Conservation (phyloP, 1,140 invertebrate genomes). For the Lasaia peninsularis region DNA sequence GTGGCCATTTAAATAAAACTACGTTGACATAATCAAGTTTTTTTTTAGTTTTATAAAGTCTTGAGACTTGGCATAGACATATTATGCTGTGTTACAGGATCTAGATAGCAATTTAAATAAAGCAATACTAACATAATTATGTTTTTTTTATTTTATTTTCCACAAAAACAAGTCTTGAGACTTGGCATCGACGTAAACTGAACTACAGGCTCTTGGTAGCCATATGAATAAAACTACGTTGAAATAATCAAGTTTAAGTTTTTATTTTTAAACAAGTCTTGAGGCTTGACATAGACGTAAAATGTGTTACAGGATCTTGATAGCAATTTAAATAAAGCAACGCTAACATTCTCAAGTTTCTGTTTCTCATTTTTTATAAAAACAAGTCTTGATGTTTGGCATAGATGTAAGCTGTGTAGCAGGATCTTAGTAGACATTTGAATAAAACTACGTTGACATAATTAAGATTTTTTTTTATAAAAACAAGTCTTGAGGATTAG, state of each 20-base stretch:
- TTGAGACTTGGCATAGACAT: not conserved
- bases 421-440: conserved; percentile 37
- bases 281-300: not conserved
- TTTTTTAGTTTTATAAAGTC: too few species aligned
- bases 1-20: conserved; percentile 52
- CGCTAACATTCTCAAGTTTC: too few species aligned
- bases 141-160: too few species aligned
- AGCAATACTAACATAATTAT: too few species aligned
- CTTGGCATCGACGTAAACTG: too few species aligned
- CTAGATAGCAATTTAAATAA: not conserved
- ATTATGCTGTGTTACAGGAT: not conserved
- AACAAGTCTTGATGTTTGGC: too few species aligned
- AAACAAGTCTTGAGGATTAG: too few species aligned
- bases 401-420: too few species aligned
- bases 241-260: conserved; percentile 35
- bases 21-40: conserved; percentile 34
- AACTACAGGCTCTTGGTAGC: conserved; percentile 36
- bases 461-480: too few species aligned
- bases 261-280: too few species aligned
- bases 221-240: conserved; percentile 51
- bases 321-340: not conserved
- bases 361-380: too few species aligned
- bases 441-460: conserved; percentile 51
- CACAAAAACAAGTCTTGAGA: too few species aligned
- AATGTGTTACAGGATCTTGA: not conserved